A percentile compares a stretch with the other conserved stretches of the same genome.
Evolutionary conservation across 2,888 invertebrate species (phyloP).

Genomic region (Ctena decussata): DNA sequence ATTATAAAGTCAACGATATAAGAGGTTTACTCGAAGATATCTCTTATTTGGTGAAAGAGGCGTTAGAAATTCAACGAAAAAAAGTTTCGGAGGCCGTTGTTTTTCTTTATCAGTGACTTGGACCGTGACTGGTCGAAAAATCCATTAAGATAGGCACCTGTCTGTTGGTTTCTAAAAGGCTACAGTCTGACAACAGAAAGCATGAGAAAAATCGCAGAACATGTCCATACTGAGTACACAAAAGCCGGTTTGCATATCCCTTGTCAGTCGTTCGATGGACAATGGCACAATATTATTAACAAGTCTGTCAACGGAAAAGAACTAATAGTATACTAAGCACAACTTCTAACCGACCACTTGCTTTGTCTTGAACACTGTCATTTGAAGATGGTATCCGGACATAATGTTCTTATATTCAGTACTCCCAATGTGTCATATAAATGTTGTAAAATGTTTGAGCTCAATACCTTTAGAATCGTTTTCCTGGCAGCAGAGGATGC

Average conservation of each 20-base stretch:
- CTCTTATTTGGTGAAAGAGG: not conserved
- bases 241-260: constrained; percentile 33
- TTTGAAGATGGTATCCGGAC: no score
- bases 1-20: not conserved
- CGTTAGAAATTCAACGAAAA: constrained; percentile 31
- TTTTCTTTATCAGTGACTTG: constrained; percentile 40
- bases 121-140: constrained; percentile 52
- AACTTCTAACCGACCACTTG: no score
- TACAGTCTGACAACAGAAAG: constrained; percentile 28
- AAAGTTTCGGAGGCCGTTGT: constrained; percentile 52
- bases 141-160: constrained; percentile 25
- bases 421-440: no score
- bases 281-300: constrained; percentile 37
- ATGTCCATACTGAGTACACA: constrained; percentile 16
- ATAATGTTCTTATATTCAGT: no score
- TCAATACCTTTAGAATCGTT: no score
- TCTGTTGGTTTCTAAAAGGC: constrained; percentile 44
- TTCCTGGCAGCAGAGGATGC: no score
- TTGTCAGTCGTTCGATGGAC: constrained; percentile 32
- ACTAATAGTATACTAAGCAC: no score
- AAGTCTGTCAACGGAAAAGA: not conserved
- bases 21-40: not conserved
- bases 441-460: no score
- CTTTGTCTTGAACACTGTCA: no score
- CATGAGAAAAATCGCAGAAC: constrained; percentile 18